Evolutionary conservation across 2,113 vertebrate genomes (phyloP).

Genomic region (Gallinago paraguaiae): DNA sequence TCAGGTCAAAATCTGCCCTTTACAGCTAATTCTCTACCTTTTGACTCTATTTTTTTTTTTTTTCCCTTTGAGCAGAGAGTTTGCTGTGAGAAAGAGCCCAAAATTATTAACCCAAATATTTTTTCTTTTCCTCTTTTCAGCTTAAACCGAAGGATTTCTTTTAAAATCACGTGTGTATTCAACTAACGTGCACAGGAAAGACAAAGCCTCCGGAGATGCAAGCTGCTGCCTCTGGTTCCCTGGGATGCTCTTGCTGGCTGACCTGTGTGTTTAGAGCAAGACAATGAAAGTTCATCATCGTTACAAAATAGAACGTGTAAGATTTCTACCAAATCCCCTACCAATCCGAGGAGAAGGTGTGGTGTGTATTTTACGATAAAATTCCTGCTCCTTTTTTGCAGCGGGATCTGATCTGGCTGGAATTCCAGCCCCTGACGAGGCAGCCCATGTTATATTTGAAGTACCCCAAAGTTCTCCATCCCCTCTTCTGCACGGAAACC

Average conservation of each 20-base stretch:
- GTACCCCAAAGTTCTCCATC: neutral
- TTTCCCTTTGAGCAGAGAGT: neutral
- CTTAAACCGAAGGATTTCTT: neutral
- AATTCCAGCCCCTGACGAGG: neutral
- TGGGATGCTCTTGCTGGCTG: neutral
- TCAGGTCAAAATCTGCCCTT: conserved; percentile 50
- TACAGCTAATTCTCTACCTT: conserved; percentile 7
- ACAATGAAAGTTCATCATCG: neutral
- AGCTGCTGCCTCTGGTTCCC: neutral
- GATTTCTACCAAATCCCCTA: neutral
- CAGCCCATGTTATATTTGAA: neutral
- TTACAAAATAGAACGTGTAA: neutral
- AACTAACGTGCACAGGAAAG: neutral
- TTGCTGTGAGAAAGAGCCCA: neutral
- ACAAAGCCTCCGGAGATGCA: neutral
- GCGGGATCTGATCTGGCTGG: neutral
- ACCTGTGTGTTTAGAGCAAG: neutral
- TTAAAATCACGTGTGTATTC: neutral
- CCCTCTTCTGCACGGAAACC: neutral
- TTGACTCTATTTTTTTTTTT: neutral
- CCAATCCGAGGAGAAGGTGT: neutral
- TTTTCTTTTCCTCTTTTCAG: neutral
- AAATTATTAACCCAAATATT: conserved; percentile 16
- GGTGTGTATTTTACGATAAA: neutral
- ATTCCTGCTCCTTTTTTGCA: neutral